phyloP scores from a whole-genome alignment of 2,113 vertebrate species.

The Aphyosemion australe region DNA sequence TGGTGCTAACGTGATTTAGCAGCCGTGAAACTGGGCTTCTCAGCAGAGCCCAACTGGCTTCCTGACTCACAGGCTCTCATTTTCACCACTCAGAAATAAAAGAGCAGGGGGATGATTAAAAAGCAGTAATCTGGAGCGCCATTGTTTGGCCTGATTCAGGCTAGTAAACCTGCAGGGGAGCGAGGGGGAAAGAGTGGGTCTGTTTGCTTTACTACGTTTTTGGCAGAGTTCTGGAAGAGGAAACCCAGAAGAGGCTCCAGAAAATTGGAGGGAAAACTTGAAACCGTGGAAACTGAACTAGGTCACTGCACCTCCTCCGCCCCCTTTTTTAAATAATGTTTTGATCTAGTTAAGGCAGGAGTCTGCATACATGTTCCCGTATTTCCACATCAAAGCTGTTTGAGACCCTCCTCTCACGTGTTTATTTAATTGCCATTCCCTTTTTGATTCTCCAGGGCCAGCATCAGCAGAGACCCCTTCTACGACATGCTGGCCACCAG shows the following conservation, averaged over 20 bases:
- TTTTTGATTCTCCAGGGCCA: slow-evolving; percentile 84
- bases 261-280: slow-evolving; percentile 38
- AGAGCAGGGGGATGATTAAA: slow-evolving; percentile 1
- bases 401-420: slow-evolving; percentile 55
- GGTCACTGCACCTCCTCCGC: slow-evolving; percentile 72
- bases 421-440: slow-evolving; percentile 47
- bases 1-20: slow-evolving; percentile 75
- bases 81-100: slow-evolving; percentile 6
- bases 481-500: slow-evolving; percentile 98
- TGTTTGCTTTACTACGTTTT: slow-evolving; percentile 32
- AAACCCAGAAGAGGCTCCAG: slow-evolving; percentile 44
- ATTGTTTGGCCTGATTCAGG: slow-evolving; percentile 45
- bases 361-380: slow-evolving; percentile 69
- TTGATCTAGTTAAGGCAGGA: slow-evolving; percentile 70
- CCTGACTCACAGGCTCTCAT: slow-evolving; percentile 50
- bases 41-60: slow-evolving; percentile 60
- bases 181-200: slow-evolving; percentile 6
- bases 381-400: slow-evolving; percentile 81
- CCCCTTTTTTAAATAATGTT: slow-evolving; percentile 41
- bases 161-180: slow-evolving; percentile 36
- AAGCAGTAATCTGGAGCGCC: slow-evolving; percentile 35
- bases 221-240: slow-evolving; percentile 48
- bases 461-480: slow-evolving; percentile 98
- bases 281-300: slow-evolving; percentile 84
- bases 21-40: slow-evolving; percentile 72